phyloP scores from a whole-genome alignment of 2,888 invertebrate species.

The Lordiphosa fenestrarum region DNA sequence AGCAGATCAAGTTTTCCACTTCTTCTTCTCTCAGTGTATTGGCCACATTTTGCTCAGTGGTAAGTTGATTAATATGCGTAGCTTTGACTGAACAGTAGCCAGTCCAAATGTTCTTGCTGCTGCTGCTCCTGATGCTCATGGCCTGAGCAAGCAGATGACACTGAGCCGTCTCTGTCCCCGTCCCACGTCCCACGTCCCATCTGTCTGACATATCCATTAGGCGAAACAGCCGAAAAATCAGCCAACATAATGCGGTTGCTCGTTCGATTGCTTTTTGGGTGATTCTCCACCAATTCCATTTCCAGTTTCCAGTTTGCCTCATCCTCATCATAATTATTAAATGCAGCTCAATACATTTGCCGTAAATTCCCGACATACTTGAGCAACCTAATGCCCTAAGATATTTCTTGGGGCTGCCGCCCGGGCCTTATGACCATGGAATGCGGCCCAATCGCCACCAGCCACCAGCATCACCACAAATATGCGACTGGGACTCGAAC shows the following conservation, averaged over 20 bases:
- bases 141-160: conserved; percentile 70
- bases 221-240: conserved; percentile 44
- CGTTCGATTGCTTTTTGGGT: conserved; percentile 15
- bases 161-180: conserved; percentile 52
- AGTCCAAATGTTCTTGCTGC: conserved; percentile 33
- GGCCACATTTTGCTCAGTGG: conserved; percentile 2
- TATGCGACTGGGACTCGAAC: conserved; percentile 51
- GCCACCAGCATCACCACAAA: conserved; percentile 32
- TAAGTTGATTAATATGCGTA: conserved; percentile 73
- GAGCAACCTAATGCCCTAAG: conserved; percentile 68
- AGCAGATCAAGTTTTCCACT: too few species aligned
- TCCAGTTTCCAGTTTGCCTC: conserved; percentile 15
- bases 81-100: conserved; percentile 43
- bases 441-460: conserved; percentile 72
- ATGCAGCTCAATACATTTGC: conserved; percentile 80
- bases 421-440: conserved; percentile 77
- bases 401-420: conserved; percentile 52
- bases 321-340: conserved; percentile 76
- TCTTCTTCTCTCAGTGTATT: conserved; percentile 5
- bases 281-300: background rate
- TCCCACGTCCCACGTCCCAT: conserved; percentile 9
- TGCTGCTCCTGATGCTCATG: conserved; percentile 13
- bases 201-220: conserved; percentile 77
- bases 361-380: conserved; percentile 76
- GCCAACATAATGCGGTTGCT: conserved; percentile 31